Conservation (phyloP, 2,888 invertebrate genomes). For the Candidula unifasciata region DNA sequence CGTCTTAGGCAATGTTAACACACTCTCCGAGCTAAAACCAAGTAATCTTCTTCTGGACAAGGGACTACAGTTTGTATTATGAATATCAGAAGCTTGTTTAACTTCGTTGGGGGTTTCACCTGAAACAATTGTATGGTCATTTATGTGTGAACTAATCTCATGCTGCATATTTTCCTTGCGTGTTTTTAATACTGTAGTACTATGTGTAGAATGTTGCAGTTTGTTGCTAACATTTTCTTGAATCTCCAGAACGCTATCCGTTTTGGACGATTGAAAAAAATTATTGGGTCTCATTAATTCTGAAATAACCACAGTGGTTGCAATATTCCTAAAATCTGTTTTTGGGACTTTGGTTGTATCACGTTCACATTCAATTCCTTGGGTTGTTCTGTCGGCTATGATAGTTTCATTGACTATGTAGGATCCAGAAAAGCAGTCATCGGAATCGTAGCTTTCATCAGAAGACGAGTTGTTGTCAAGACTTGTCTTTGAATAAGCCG, state of each 20-base stretch:
- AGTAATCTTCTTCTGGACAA: not conserved
- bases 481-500: not conserved
- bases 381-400: not conserved
- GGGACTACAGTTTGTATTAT: not conserved
- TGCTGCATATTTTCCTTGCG: not conserved
- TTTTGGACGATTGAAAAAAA: not conserved
- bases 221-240: not conserved
- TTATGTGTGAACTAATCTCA: not conserved
- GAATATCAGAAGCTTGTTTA: not conserved
- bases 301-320: not conserved
- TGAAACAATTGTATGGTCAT: not conserved
- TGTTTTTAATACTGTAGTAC: not conserved
- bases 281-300: not conserved
- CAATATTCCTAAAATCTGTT: not conserved
- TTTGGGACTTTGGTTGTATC: too few relatives aligned
- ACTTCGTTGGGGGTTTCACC: not conserved
- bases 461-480: not conserved
- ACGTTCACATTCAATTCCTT: too few relatives aligned
- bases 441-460: constrained; percentile 23
- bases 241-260: not conserved
- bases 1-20: not conserved
- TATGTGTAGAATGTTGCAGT: not conserved
- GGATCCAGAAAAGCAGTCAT: constrained; percentile 26
- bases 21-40: constrained; percentile 21
- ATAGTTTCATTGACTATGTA: constrained; percentile 1